A percentile compares a stretch with the other conserved stretches of the same genome.
Conservation (phyloP, 2,888 invertebrate genomes). For the Brachycybe producta region DNA sequence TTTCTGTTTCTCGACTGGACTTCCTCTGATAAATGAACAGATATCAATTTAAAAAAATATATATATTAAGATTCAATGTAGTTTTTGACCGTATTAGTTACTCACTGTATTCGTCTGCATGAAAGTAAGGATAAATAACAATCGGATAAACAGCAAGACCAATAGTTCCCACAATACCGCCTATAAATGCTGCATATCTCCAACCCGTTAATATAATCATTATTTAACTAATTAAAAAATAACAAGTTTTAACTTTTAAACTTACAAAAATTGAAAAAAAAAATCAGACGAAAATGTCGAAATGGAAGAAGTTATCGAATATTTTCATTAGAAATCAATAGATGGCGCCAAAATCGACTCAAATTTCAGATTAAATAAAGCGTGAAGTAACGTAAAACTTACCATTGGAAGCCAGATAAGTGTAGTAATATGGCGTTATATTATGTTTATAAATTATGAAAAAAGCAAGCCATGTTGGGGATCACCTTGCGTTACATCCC, state of each 20-base stretch:
- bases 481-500: no score
- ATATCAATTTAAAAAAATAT: neutral
- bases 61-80: neutral
- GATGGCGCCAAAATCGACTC: no score
- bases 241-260: neutral
- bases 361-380: no score
- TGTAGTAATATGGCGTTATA: no score
- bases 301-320: no score
- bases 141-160: slow-evolving; percentile 46
- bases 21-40: slow-evolving; percentile 15
- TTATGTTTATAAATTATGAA: no score
- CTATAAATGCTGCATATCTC: slow-evolving; percentile 42
- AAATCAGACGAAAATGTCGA: neutral
- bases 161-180: slow-evolving; percentile 43
- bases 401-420: no score
- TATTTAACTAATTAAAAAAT: neutral
- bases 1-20: slow-evolving; percentile 16
- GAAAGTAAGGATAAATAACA: slow-evolving; percentile 48
- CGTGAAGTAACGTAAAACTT: no score
- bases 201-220: slow-evolving; percentile 34
- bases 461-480: no score
- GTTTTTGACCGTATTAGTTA: slow-evolving; percentile 5
- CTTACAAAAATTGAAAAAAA: neutral
- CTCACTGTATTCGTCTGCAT: slow-evolving; percentile 52
- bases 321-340: no score